Percentiles rank a stretch among this genome's conserved stretches.
phyloP scores from a whole-genome alignment of 37 sponge, comb jelly and placozoan species.

The Tethya wilhelma region DNA sequence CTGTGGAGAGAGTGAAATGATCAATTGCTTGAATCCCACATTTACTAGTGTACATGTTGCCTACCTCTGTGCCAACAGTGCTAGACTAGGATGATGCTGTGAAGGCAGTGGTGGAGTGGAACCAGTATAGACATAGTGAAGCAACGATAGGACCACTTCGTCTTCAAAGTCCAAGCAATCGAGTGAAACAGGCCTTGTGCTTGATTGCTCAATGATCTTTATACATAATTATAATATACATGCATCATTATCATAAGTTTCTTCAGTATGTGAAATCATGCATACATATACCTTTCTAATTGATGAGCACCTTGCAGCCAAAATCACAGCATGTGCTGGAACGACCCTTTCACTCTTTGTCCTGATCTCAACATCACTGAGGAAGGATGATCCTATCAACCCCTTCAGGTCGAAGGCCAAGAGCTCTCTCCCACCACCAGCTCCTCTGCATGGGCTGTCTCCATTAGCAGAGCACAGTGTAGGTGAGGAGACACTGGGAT shows the following conservation, averaged over 20 bases:
- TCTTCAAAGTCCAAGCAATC: conserved; percentile 25
- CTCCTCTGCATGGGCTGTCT: neutral
- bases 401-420: conserved; percentile 31
- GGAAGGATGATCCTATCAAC: conserved; percentile 31
- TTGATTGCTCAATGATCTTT: neutral
- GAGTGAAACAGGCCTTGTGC: neutral
- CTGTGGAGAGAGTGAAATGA: no score
- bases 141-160: conserved; percentile 19
- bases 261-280: neutral
- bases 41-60: no score
- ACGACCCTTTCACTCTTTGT: conserved; percentile 24
- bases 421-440: neutral
- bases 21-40: no score
- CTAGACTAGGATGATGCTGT: no score
- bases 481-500: no score
- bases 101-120: no score
- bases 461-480: neutral
- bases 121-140: conserved; percentile 62
- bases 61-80: no score
- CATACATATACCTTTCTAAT: conserved; percentile 36
- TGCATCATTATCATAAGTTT: neutral
- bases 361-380: conserved; percentile 48
- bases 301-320: conserved; percentile 55
- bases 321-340: conserved; percentile 53
- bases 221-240: neutral